phyloP scores from a whole-genome alignment of 2,797 vertebrate species.

The Phrynocephalus vlangalii region DNA sequence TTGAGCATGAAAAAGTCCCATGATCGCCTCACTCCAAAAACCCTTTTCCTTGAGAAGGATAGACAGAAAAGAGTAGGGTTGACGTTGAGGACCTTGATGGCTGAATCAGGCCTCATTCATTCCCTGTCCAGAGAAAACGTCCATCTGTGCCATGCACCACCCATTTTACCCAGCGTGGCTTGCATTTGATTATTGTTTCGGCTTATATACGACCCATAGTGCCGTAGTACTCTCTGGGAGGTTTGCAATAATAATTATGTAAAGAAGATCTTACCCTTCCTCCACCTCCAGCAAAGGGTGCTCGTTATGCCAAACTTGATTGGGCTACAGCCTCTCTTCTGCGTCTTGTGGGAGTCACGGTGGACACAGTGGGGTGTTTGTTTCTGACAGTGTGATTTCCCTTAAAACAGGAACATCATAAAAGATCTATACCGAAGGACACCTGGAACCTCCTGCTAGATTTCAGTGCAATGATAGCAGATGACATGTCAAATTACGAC shows the following conservation, averaged over 20 bases:
- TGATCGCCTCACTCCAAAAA: not conserved
- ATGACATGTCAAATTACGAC: slow-evolving; percentile 99
- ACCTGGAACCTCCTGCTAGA: slow-evolving; percentile 99
- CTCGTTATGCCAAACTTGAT: no score
- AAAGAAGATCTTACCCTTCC: no score
- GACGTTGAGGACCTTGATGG: not conserved
- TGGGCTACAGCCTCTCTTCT: not conserved
- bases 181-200: no score
- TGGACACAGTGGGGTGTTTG: slow-evolving; percentile 17
- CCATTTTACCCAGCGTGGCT: no score
- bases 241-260: no score
- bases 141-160: no score
- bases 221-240: no score
- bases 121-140: not conserved
- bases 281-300: no score
- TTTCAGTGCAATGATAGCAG: slow-evolving; percentile 99
- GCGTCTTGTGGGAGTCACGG: slow-evolving; percentile 8
- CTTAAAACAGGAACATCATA: slow-evolving; percentile 92
- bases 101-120: not conserved
- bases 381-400: slow-evolving; percentile 42
- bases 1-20: not conserved
- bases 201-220: no score
- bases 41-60: not conserved
- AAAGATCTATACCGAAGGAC: slow-evolving; percentile 98
- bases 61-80: not conserved